These are phyloP conservation scores for Muntiacus muntjak DNA, from an alignment of 2,113 vertebrate species.

Conservation along the genomic window DNA sequence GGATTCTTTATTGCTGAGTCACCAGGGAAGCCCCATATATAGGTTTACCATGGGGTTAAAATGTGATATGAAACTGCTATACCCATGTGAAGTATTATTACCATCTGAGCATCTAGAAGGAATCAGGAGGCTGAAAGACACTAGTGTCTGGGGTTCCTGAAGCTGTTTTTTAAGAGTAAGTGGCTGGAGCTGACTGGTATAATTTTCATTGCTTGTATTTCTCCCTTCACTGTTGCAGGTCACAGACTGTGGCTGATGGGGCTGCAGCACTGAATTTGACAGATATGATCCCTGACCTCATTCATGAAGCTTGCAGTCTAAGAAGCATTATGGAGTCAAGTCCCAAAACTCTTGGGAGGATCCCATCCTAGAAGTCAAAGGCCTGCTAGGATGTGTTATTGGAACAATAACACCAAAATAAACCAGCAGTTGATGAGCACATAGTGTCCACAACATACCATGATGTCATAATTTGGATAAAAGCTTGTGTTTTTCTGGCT, in stretches of 20 bases:
- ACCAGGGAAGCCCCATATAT: neutral
- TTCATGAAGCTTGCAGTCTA: neutral
- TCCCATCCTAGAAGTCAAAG: neutral
- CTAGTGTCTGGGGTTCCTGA: neutral
- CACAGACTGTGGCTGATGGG: neutral
- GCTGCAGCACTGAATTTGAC: neutral
- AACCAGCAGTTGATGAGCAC: neutral
- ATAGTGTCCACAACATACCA: neutral
- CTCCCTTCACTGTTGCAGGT: neutral
- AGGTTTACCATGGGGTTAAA: neutral
- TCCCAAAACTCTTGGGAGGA: neutral
- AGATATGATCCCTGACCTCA: neutral
- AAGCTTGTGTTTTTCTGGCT: neutral
- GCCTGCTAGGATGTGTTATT: neutral
- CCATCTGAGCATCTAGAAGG: neutral
- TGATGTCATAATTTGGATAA: neutral
- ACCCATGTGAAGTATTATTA: neutral
- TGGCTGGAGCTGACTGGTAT: neutral
- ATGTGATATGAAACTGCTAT: neutral
- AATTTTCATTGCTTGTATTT: conserved; percentile 4
- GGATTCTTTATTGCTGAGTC: neutral
- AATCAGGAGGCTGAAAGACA: neutral
- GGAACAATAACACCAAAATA: neutral
- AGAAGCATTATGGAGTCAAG: neutral
- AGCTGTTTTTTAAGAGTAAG: neutral